These are phyloP conservation scores for Poicephalus meyeri DNA, from an alignment of 2,113 vertebrate species.

Conservation along the genomic window DNA sequence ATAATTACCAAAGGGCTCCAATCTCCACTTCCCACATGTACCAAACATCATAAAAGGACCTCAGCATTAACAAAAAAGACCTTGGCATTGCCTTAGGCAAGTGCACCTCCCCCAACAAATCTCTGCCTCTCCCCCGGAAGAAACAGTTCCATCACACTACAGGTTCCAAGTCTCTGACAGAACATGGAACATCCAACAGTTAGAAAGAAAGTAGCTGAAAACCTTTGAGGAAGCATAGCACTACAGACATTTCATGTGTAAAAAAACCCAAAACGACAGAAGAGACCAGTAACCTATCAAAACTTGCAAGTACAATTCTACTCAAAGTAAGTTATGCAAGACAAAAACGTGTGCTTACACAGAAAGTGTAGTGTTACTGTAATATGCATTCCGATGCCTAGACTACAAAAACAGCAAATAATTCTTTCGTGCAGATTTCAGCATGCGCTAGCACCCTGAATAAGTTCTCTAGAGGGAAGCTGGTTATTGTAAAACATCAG, in stretches of 20 bases:
- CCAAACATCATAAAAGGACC: not conserved
- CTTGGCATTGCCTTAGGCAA: not conserved
- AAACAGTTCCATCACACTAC: not conserved
- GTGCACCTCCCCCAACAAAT: not conserved
- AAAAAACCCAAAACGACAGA: not conserved
- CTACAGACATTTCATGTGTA: not conserved
- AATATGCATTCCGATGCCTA: not conserved
- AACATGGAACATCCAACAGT: not conserved
- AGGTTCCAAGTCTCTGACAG: not conserved
- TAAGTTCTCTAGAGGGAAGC: not conserved
- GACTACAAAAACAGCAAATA: not conserved
- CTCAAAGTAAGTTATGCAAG: not conserved
- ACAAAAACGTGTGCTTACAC: accelerated
- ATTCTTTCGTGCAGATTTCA: not conserved
- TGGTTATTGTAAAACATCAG: not conserved
- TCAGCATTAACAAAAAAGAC: not conserved
- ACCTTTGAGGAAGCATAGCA: not conserved
- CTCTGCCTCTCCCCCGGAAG: not conserved
- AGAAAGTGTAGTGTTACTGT: not conserved
- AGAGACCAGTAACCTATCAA: not conserved
- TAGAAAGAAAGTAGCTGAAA: not conserved
- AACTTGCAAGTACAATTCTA: not conserved
- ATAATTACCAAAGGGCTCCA: not conserved
- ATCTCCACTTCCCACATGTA: not conserved
- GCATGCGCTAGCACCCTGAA: not conserved